Conservation (phyloP, 1,140 invertebrate species). For the Aporrectodea caliginosa region DNA sequence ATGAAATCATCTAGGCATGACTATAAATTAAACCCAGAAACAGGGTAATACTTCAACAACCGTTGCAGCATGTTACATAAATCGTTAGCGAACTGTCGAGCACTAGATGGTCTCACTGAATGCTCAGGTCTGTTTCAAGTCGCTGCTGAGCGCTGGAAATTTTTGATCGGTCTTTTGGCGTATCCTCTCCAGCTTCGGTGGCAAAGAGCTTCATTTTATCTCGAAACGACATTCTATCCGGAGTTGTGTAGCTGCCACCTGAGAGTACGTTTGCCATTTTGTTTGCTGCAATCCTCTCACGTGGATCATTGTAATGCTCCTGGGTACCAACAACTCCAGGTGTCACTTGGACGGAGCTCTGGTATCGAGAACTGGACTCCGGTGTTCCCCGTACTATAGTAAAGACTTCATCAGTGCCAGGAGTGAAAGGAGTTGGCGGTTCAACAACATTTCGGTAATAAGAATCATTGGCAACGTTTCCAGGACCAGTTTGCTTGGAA, state of each 20-base stretch:
- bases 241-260: constrained; percentile 30
- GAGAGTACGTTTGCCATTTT: constrained; percentile 20
- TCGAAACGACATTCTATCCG: constrained; percentile 52
- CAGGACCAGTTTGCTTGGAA: not conserved
- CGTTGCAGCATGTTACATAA: too few relatives aligned
- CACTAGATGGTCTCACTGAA: not conserved
- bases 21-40: too few relatives aligned
- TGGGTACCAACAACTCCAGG: constrained; percentile 49
- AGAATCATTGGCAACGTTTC: not conserved
- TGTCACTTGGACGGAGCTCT: not conserved
- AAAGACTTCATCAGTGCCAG: not conserved
- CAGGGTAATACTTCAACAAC: too few relatives aligned
- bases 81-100: too few relatives aligned
- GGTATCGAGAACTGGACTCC: not conserved
- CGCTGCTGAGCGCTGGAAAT: constrained; percentile 38
- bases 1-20: too few relatives aligned
- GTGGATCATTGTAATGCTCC: constrained; percentile 58
- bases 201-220: constrained; percentile 59
- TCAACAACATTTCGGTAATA: not conserved
- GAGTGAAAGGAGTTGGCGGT: not conserved
- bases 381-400: not conserved
- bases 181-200: constrained; percentile 51
- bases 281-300: constrained; percentile 52
- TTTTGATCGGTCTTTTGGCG: constrained; percentile 51
- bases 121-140: not conserved